Evolutionary conservation across 2,797 vertebrate species (phyloP).

Genomic region (Halcyon chelicuti): DNA sequence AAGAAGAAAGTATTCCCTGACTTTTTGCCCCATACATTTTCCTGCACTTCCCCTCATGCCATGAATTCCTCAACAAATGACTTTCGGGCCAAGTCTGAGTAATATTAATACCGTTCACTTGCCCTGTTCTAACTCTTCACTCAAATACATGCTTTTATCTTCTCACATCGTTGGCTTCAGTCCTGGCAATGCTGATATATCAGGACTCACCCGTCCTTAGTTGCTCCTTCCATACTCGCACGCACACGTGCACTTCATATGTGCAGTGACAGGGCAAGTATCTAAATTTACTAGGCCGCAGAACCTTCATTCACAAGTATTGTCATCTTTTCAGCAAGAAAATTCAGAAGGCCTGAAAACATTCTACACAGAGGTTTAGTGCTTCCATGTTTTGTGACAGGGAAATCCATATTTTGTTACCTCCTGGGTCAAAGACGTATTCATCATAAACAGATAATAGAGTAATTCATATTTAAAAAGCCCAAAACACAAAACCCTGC

Average conservation of each 20-base stretch:
- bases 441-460: not conserved
- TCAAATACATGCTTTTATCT: not conserved
- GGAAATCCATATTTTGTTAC: not conserved
- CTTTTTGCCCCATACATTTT: not conserved
- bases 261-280: not conserved
- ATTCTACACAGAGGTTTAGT: not conserved
- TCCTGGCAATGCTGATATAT: not conserved
- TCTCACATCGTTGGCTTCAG: not conserved
- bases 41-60: accelerated
- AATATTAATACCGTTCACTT: not conserved
- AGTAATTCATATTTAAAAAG: not conserved
- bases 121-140: not conserved
- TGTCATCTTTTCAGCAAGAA: not conserved
- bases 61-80: not conserved
- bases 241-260: not conserved
- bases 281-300: not conserved
- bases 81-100: not conserved
- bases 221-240: not conserved
- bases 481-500: not conserved
- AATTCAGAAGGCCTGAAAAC: not conserved
- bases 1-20: not conserved
- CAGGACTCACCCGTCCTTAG: not conserved
- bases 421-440: not conserved
- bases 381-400: not conserved
- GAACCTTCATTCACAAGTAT: not conserved